phyloP scores from a whole-genome alignment of 2,888 invertebrate genomes.

The Ceriagrion tenellum region DNA sequence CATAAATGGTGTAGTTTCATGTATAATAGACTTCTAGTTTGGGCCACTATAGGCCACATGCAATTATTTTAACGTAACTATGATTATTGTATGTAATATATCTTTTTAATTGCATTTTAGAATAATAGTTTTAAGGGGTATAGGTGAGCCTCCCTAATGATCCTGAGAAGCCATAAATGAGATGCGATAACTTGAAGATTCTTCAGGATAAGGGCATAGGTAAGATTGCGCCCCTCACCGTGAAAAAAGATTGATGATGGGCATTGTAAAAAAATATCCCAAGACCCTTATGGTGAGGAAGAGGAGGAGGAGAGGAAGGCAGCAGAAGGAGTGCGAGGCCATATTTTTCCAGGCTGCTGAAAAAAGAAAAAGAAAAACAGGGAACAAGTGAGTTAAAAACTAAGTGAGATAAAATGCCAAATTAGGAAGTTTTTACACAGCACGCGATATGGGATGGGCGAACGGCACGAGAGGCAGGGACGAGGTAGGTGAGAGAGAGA shows the following conservation, averaged over 20 bases:
- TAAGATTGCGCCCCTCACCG: neutral
- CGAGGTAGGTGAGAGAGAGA: no score
- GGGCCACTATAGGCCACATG: no score
- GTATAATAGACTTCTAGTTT: no score
- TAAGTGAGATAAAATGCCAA: conserved; percentile 48
- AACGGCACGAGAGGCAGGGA: neutral
- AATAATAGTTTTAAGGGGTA: neutral
- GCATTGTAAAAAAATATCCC: conserved; percentile 25
- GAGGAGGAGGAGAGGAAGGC: neutral
- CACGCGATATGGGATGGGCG: neutral
- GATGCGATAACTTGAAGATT: neutral
- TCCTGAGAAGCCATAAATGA: neutral
- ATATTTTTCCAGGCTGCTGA: neutral
- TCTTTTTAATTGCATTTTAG: neutral
- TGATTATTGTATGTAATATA: no score
- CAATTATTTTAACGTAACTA: no score
- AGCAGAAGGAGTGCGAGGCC: neutral
- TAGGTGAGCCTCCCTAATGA: neutral
- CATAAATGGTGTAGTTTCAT: no score
- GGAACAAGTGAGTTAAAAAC: conserved; percentile 19
- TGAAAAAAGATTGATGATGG: neutral
- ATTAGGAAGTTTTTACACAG: conserved; percentile 28
- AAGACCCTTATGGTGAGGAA: neutral
- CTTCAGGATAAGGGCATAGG: neutral
- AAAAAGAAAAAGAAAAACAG: neutral